Conservation (phyloP, 2,888 invertebrate species). For the Macrosoma leucophasiata region DNA sequence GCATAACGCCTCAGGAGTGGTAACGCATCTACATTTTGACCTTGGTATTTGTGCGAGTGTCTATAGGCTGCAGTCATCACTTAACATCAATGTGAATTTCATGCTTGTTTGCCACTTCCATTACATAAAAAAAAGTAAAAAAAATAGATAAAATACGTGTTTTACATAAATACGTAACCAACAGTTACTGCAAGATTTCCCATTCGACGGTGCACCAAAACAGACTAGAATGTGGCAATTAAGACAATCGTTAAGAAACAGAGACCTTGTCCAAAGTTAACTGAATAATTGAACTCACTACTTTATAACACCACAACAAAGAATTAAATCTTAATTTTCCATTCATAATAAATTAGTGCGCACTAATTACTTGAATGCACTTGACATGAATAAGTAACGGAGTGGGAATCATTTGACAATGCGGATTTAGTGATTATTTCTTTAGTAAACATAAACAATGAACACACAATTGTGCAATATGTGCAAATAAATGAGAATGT, state of each 20-base stretch:
- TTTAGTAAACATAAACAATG: constrained; percentile 22
- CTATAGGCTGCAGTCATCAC: too few species aligned
- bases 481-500: too few species aligned
- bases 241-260: constrained; percentile 41
- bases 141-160: too few species aligned
- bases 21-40: too few species aligned
- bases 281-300: constrained; percentile 45
- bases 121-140: too few species aligned
- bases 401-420: constrained; percentile 62
- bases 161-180: too few species aligned
- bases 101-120: too few species aligned
- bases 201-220: too few species aligned
- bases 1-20: too few species aligned
- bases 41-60: too few species aligned
- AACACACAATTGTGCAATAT: constrained; percentile 9
- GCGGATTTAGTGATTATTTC: constrained; percentile 29
- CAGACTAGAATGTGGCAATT: constrained; percentile 40
- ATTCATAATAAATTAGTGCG: constrained; percentile 45
- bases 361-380: constrained; percentile 50
- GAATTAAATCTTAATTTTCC: constrained; percentile 44
- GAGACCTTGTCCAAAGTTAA: constrained; percentile 42
- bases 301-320: constrained; percentile 33
- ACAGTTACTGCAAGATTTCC: too few species aligned
- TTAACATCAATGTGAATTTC: too few species aligned
- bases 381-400: constrained; percentile 54